These are phyloP conservation scores for Megaptera novaeangliae DNA, from an alignment of 2,113 vertebrate species.

Conservation along the genomic window DNA sequence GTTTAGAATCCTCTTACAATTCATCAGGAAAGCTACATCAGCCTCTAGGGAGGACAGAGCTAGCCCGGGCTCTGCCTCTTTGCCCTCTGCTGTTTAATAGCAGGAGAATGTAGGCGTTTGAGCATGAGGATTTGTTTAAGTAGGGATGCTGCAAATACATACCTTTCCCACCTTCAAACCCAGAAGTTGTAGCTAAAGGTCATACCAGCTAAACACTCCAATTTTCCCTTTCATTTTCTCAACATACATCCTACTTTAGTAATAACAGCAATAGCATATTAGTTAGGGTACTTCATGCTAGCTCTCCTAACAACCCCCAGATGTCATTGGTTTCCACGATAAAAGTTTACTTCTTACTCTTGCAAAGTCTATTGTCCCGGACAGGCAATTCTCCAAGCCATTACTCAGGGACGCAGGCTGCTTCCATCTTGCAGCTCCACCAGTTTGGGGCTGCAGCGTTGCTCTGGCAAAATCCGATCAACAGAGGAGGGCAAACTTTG, in stretches of 20 bases:
- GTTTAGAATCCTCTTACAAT: conserved; percentile 60
- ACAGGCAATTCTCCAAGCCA: background rate
- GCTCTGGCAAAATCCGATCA: background rate
- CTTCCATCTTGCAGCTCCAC: background rate
- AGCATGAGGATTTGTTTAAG: background rate
- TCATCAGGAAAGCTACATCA: conserved; percentile 48
- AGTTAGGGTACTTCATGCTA: background rate
- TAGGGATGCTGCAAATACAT: background rate
- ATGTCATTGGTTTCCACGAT: background rate
- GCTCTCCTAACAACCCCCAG: background rate
- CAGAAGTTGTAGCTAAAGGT: background rate
- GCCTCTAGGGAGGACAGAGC: conserved; percentile 24
- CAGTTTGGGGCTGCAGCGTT: background rate
- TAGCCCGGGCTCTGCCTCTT: conserved; percentile 35
- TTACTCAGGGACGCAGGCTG: background rate
- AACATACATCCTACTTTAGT: background rate
- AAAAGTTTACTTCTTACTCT: background rate
- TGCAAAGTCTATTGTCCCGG: background rate
- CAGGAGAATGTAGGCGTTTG: background rate
- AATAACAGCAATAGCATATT: background rate
- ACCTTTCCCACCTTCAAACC: background rate
- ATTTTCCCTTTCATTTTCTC: background rate
- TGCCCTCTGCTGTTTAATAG: background rate
- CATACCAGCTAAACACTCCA: background rate
- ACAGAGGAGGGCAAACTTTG: background rate